phyloP scores from a whole-genome alignment of 1,140 invertebrate genomes.

The Drosophila guanche region DNA sequence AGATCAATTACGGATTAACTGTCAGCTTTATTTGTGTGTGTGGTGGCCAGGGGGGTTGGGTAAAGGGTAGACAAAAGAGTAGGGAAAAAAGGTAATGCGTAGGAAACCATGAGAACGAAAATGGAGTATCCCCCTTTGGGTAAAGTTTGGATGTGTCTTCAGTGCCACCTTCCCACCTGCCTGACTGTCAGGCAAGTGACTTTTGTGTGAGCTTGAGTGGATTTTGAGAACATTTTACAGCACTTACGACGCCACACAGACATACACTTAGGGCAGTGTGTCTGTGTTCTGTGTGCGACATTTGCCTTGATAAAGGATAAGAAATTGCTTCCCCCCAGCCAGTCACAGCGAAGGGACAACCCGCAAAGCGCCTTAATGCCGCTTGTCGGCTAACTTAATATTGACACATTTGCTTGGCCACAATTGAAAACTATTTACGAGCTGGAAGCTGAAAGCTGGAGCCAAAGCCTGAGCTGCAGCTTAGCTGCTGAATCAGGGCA shows the following conservation, averaged over 20 bases:
- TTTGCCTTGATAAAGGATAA: conserved; percentile 64
- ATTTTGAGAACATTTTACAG: conserved; percentile 70
- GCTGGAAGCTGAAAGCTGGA: conserved; percentile 3
- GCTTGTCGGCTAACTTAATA: conserved; percentile 68
- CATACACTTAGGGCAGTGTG: conserved; percentile 7
- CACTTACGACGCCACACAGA: conserved; percentile 24
- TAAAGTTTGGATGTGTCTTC: conserved; percentile 30
- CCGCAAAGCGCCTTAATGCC: conserved; percentile 56
- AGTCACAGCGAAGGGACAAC: conserved; percentile 28
- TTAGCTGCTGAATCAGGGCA: too few species aligned
- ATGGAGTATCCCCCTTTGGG: conserved; percentile 29
- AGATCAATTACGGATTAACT: conserved; percentile 80
- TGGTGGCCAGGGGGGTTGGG: too few species aligned
- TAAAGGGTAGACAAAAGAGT: conserved; percentile 9
- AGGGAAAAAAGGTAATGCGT: conserved; percentile 49
- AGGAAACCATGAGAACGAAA: conserved; percentile 51
- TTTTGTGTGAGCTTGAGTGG: conserved; percentile 58
- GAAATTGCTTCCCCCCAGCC: conserved; percentile 50
- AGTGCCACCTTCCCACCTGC: conserved; percentile 14
- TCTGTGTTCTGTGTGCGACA: conserved; percentile 42
- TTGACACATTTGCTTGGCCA: conserved; percentile 63
- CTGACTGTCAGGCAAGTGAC: conserved; percentile 15
- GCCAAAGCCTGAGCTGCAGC: conserved; percentile 3
- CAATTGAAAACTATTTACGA: conserved; percentile 75
- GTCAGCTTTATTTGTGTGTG: conserved; percentile 72